phyloP scores from a whole-genome alignment of 1,140 invertebrate genomes.

The Tetramorium simillimum region DNA sequence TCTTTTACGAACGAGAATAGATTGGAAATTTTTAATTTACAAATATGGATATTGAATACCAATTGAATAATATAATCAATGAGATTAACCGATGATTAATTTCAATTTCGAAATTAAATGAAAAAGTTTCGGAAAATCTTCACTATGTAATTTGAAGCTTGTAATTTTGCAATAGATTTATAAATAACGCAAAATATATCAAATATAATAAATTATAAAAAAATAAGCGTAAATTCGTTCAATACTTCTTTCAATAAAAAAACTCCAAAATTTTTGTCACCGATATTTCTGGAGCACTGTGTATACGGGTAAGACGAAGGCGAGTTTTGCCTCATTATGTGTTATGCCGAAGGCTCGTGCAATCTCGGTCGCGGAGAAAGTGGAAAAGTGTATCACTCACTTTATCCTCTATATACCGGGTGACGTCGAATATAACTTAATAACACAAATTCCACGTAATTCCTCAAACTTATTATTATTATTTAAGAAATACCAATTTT shows the following conservation, averaged over 20 bases:
- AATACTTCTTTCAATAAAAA: not conserved
- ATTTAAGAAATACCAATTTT: not conserved
- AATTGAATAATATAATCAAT: not conserved
- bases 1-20: not conserved
- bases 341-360: slow-evolving; percentile 65
- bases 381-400: slow-evolving; percentile 74
- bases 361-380: slow-evolving; percentile 74
- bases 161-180: not conserved
- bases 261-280: not conserved
- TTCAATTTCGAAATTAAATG: not conserved
- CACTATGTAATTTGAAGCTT: not conserved
- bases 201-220: not conserved
- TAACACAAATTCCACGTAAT: not conserved
- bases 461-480: not conserved
- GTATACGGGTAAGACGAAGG: slow-evolving; percentile 55
- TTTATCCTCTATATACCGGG: slow-evolving; percentile 57
- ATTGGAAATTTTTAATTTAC: not conserved
- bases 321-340: slow-evolving; percentile 68
- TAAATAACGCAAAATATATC: not conserved
- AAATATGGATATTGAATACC: not conserved
- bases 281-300: slow-evolving; percentile 29
- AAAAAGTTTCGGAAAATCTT: not conserved
- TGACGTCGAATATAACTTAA: slow-evolving; percentile 17
- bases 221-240: not conserved
- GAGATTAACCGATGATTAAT: not conserved